phyloP scores from a whole-genome alignment of 2,797 vertebrate species.

The Sebastes steindachneri region DNA sequence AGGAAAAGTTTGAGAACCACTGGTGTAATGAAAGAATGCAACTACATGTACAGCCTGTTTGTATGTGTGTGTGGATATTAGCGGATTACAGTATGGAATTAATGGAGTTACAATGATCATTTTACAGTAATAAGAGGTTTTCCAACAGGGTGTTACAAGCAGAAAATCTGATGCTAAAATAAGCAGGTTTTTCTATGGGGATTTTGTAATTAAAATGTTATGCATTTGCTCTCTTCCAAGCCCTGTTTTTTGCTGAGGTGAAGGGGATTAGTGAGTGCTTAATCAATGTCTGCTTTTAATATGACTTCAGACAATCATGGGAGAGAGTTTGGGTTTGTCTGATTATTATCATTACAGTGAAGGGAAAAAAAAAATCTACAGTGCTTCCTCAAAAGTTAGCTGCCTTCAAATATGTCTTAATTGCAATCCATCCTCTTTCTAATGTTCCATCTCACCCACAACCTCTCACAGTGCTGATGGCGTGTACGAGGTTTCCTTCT shows the following conservation, averaged over 20 bases:
- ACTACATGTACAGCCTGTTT: not conserved
- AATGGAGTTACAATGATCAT: conserved; percentile 18
- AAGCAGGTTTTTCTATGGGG: conserved; percentile 47
- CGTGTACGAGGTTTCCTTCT: conserved; percentile 88
- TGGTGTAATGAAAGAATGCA: too few species aligned
- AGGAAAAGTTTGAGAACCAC: too few species aligned
- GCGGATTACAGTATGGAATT: not conserved
- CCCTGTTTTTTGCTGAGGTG: conserved; percentile 8
- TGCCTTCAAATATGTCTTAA: not conserved
- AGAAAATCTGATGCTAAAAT: conserved; percentile 54
- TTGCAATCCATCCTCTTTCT: not conserved
- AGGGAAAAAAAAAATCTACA: not conserved
- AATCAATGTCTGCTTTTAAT: conserved; percentile 33
- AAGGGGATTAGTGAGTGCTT: conserved; percentile 45
- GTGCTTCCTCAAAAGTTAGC: not conserved
- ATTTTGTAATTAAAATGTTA: conserved; percentile 47
- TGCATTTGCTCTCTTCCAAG: not conserved
- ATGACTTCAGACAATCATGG: conserved; percentile 7
- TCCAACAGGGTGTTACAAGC: conserved; percentile 9
- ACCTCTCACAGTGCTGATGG: conserved; percentile 81
- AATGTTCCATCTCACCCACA: not conserved
- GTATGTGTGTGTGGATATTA: not conserved
- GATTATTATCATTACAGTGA: not conserved
- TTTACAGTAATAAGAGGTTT: conserved; percentile 32
- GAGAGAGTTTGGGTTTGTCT: not conserved